Evolutionary conservation across 1,140 invertebrate genomes (phyloP).

Genomic region (Zaprionus ghesquierei): DNA sequence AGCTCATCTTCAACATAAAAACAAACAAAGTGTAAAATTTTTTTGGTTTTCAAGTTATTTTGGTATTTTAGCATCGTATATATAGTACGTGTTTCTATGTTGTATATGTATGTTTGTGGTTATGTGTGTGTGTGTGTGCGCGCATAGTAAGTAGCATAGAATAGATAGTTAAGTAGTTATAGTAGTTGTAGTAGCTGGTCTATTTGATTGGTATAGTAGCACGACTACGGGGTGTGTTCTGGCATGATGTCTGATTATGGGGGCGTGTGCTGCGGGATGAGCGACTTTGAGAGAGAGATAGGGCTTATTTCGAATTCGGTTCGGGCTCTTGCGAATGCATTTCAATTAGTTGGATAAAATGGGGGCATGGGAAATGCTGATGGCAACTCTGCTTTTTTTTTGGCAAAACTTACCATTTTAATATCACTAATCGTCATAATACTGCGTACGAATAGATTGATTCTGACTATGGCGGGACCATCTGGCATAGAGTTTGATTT

Average conservation of each 20-base stretch:
- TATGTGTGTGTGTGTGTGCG: not conserved
- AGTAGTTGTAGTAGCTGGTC: conserved; percentile 24
- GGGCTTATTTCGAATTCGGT: conserved; percentile 22
- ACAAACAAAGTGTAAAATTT: conserved; percentile 39
- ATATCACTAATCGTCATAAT: conserved; percentile 99
- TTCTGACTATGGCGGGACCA: conserved; percentile 95
- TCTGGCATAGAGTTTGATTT: conserved; percentile 86
- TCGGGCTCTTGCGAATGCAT: conserved; percentile 28
- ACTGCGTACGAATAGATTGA: conserved; percentile 98
- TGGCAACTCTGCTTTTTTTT: conserved; percentile 17
- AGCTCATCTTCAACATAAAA: conserved; percentile 40
- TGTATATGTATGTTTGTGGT: not conserved
- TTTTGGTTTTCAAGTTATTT: conserved; percentile 13
- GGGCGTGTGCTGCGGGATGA: not conserved
- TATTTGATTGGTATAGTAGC: conserved; percentile 31
- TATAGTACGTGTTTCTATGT: not conserved
- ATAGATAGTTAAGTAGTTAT: conserved; percentile 25
- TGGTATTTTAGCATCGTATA: conserved; percentile 3
- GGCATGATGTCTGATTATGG: not conserved
- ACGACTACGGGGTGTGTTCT: conserved; percentile 29
- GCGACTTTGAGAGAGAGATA: conserved; percentile 1
- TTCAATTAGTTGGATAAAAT: conserved; percentile 16
- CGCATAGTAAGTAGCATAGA: conserved; percentile 17
- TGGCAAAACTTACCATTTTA: conserved; percentile 95
- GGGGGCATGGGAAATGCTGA: not conserved